Base-by-base conservation (phyloP, 1,140 invertebrate genomes). In the Brachionus koreanus region DNA sequence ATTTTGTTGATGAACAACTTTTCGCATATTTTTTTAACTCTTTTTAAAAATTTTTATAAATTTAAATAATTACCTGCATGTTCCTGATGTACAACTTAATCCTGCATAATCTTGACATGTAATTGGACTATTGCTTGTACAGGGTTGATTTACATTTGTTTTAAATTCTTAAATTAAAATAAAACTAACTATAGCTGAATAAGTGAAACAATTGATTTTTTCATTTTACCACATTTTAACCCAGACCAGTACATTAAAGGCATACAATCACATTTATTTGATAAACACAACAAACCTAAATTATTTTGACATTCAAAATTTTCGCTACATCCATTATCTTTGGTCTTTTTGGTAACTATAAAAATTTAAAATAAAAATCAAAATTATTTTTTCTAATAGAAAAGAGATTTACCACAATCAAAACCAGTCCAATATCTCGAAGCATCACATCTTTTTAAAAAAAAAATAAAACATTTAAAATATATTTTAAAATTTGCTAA, bases 41-140 rank as follows among this genome's bases (percentile, higher is more conserved):
- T n/a, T n/a, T n/a, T n/a, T n/a, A n/a, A 25, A 46, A 43, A 49
- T 76, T 16, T 49, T 76, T 5, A 25, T 25, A n/a, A n/a, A 76
- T 46, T 76, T 4, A 76, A 13, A 33, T 35, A 76, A 37, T 61
- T 57, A 43, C 76, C 57, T 23, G 76, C 76, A 79, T 35, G 16
- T 23, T 23, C n/a, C 19, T 37, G 52, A 16, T 16, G 12, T 23
- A 13, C 76, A 79, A 12, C 33, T 39, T 0, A 79, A 16, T 1
- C 76, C 46, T 43, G 76, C 76, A 42, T 79, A 79, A 61, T 79
- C 49, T 42, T 79, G 76, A 16, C 76, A 79, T 33, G n/a, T 13
- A 19, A 25, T 74, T 9, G 42, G 9, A 74, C 42, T 46, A 46
- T 1, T 46, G 25, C 7, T 39, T 1, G 6, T 10, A 13, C 43